Conservation (phyloP, 2,888 invertebrate species). For the Acanthosepion pharaonis region DNA sequence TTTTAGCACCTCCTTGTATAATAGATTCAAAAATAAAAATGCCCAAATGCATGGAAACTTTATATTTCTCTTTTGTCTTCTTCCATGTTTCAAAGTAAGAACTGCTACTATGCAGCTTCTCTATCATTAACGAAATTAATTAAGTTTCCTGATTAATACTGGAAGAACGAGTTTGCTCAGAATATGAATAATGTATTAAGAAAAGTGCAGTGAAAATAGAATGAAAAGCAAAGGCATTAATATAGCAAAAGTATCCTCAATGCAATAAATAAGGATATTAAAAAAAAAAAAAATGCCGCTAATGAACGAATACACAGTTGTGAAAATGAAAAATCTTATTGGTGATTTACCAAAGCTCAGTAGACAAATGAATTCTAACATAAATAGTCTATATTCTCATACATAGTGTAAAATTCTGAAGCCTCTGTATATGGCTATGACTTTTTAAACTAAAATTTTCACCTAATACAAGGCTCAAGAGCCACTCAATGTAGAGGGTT, state of each 20-base stretch:
- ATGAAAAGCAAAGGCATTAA: not conserved
- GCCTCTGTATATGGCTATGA: not conserved
- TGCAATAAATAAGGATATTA: constrained; percentile 33
- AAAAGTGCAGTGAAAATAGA: not conserved
- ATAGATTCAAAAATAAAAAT: too few relatives aligned
- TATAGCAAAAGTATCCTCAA: not conserved
- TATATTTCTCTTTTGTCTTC: too few relatives aligned
- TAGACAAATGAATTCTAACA: not conserved
- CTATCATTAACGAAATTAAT: not conserved
- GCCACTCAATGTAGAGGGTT: too few relatives aligned
- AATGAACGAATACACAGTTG: not conserved
- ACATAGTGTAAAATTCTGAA: not conserved
- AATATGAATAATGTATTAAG: not conserved
- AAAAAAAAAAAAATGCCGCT: not conserved
- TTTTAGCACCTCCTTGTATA: too few relatives aligned
- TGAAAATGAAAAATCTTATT: not conserved
- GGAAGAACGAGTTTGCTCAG: not conserved
- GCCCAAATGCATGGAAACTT: too few relatives aligned
- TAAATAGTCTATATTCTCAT: not conserved
- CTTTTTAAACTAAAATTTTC: not conserved
- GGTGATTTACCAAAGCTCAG: not conserved
- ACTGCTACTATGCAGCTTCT: not conserved
- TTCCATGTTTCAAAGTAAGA: not conserved
- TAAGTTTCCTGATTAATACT: not conserved
- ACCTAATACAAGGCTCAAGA: not conserved